phyloP scores from a whole-genome alignment of 2,797 vertebrate genomes.

The Smutsia gigantea region DNA sequence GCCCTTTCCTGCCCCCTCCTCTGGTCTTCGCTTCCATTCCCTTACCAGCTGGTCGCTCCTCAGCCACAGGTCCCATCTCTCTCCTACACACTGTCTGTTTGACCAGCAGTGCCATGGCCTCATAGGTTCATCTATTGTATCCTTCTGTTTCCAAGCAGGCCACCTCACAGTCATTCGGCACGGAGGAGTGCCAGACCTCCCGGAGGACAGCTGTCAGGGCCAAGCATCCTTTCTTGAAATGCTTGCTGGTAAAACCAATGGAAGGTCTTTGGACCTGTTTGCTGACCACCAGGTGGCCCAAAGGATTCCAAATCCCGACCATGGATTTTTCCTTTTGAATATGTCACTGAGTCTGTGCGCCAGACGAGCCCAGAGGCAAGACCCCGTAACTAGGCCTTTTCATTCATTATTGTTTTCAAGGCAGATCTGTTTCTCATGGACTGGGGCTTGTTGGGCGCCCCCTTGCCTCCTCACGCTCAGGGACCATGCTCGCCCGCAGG shows the following conservation, averaged over 20 bases:
- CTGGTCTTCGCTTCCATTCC: not conserved
- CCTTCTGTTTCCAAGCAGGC: not conserved
- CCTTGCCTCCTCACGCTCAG: constrained; percentile 31
- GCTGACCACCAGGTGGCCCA: not conserved
- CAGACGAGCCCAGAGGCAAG: constrained; percentile 31
- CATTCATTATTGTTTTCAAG: constrained; percentile 68
- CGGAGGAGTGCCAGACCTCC: not conserved
- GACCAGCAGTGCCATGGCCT: not conserved
- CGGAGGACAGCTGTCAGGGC: not conserved
- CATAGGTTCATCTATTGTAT: not conserved
- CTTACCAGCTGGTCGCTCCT: not conserved
- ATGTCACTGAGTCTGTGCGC: constrained; percentile 54
- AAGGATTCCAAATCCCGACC: constrained; percentile 18
- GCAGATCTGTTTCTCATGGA: constrained; percentile 68
- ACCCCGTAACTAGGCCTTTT: constrained; percentile 39
- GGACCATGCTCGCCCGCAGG: constrained; percentile 5
- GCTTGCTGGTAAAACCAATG: not conserved
- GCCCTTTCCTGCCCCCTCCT: not conserved
- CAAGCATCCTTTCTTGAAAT: constrained; percentile 14
- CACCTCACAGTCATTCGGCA: no score
- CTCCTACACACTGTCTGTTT: not conserved
- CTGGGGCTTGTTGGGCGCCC: not conserved
- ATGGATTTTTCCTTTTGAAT: constrained; percentile 53
- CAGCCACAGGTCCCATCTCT: not conserved
- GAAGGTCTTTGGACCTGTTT: constrained; percentile 9